These are phyloP conservation scores for Coracopsis vasa DNA, from an alignment of 2,113 vertebrate species.

Conservation along the genomic window DNA sequence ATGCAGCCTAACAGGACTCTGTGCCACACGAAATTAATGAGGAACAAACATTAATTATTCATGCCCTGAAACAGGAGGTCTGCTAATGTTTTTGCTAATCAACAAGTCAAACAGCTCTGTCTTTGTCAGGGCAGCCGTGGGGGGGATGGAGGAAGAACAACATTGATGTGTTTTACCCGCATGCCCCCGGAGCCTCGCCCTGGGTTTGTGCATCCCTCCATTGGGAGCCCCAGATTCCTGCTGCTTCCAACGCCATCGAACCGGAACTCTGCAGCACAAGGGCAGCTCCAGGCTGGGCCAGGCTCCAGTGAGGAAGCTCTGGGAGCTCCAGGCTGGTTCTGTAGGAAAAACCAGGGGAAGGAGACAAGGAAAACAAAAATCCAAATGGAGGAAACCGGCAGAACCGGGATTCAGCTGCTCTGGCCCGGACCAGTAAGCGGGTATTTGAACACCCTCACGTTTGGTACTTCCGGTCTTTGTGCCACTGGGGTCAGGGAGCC, in stretches of 20 bases:
- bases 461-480: background rate
- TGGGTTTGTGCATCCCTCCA: fast-evolving
- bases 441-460: background rate
- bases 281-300: fast-evolving
- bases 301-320: fast-evolving
- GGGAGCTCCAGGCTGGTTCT: background rate
- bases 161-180: fast-evolving
- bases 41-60: conserved; percentile 73
- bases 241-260: fast-evolving
- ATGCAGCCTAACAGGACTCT: conserved; percentile 54
- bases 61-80: conserved; percentile 72
- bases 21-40: conserved; percentile 75
- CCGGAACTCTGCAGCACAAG: background rate
- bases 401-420: background rate
- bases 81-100: conserved; percentile 77
- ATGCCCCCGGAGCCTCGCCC: background rate
- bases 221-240: background rate
- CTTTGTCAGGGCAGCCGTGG: conserved; percentile 21
- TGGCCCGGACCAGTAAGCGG: fast-evolving
- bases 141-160: background rate
- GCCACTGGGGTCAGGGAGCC: background rate
- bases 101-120: conserved; percentile 71
- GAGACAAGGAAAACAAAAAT: background rate
- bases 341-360: background rate
- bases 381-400: background rate